Conservation (phyloP, 2,888 invertebrate species). For the Dasypolia templi region DNA sequence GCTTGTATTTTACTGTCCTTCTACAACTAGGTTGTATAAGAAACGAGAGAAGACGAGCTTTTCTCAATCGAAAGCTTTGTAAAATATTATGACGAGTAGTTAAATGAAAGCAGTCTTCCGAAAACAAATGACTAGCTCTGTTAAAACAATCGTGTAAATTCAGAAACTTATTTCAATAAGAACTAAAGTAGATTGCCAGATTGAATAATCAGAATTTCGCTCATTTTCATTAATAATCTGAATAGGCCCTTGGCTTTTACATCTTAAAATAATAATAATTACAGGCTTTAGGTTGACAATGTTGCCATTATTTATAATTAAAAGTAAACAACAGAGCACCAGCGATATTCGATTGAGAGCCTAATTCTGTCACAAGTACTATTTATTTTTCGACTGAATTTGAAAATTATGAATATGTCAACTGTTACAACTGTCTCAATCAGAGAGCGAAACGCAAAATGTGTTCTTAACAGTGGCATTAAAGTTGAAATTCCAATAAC, state of each 20-base stretch:
- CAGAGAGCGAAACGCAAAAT: constrained; percentile 53
- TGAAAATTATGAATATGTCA: constrained; percentile 62
- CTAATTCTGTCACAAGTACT: constrained; percentile 48
- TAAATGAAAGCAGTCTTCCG: neutral
- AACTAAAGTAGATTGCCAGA: neutral
- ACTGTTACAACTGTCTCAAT: constrained; percentile 57
- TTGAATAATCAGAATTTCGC: constrained; percentile 9
- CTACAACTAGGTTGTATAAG: neutral
- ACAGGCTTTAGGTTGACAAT: neutral
- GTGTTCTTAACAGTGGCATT: constrained; percentile 60
- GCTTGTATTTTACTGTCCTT: neutral
- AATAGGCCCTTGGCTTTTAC: constrained; percentile 3
- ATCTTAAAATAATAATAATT: constrained; percentile 23
- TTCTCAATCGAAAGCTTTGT: neutral
- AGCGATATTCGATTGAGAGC: constrained; percentile 46
- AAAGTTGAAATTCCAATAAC: constrained; percentile 67
- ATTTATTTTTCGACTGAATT: constrained; percentile 55
- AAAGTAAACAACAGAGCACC: constrained; percentile 33
- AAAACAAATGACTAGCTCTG: neutral
- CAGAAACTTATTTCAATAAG: neutral
- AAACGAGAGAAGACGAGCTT: no score
- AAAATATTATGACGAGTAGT: neutral
- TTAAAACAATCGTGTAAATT: constrained; percentile 4
- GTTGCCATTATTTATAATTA: constrained; percentile 40
- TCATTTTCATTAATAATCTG: constrained; percentile 12